Evolutionary conservation across 37 sponge, comb jelly and placozoan species (phyloP), one percentile per base, ranked within the genome.

Genomic region (Cliona cf. orientalis): DNA sequence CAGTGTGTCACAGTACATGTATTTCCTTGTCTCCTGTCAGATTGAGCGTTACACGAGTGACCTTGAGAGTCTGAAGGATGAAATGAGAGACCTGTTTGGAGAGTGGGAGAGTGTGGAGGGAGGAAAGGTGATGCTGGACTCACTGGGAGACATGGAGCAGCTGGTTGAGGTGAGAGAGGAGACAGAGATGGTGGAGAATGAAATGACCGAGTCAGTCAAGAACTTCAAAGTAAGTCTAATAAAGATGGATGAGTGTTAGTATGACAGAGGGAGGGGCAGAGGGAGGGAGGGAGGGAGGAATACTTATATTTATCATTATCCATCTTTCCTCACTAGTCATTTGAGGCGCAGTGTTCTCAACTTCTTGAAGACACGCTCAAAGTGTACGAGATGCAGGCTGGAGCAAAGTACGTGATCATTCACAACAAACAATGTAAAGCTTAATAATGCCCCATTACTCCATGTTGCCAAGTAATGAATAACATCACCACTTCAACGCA

Each of bases 301-400:
- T n/a, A n/a, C n/a, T n/a, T n/a, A n/a, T n/a, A n/a, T n/a, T n/a
- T n/a, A n/a, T n/a, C 55, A 49, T 49, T 49, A 11, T 17, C 34
- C 23, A n/a, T 28, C 26, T 76, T 14, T 42, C 5, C 31, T 32
- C 4, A 38, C 25, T 58, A 81, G 81, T 39, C 55, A 62, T 31
- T 82, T 49, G 26, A 63, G 28, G 28, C 34, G 32, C 6, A 21
- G 0, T 70, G 71, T 72, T 73, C 46, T 33, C 74, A 72, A n/a
- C 46, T 72, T 5, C 39, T 37, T 23, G 83, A 82, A 12, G 66
- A 82, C 32, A 67, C 45, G 44, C 66, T 82, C 21, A 82, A 29
- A 41, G 73, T 46, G 2, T 59, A 39, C n/a, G 83, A 82, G 53
- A 25, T 72, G 28, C 34, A 44, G n/a, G 83, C 58, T 32, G 58